Evolutionary conservation across 2,797 vertebrate genomes (phyloP).

Genomic region (Cyclopterus lumpus): DNA sequence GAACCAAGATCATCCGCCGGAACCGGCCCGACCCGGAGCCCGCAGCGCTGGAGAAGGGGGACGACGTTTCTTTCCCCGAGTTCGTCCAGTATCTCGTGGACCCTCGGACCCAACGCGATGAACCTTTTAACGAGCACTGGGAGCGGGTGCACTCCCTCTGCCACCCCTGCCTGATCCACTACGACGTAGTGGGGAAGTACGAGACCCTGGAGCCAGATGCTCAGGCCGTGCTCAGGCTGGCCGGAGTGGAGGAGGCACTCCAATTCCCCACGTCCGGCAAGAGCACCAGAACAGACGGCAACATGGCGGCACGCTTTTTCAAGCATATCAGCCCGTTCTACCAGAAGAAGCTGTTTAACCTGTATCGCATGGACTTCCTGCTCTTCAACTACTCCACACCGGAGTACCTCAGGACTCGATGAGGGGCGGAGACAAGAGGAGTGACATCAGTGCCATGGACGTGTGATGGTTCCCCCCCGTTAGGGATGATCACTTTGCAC

Average conservation of each 20-base stretch:
- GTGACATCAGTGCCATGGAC: neutral
- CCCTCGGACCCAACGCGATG: slow-evolving; percentile 89
- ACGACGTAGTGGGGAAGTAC: slow-evolving; percentile 94
- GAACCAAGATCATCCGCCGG: slow-evolving; percentile 91
- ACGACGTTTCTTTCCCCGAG: slow-evolving; percentile 91
- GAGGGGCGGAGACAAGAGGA: slow-evolving; percentile 44
- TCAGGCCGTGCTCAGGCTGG: slow-evolving; percentile 87
- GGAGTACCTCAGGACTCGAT: slow-evolving; percentile 87
- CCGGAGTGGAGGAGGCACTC: slow-evolving; percentile 80
- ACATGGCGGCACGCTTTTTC: slow-evolving; percentile 90
- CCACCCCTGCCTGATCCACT: slow-evolving; percentile 95
- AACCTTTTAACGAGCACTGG: slow-evolving; percentile 97
- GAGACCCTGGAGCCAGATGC: slow-evolving; percentile 93
- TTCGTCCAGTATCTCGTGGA: slow-evolving; percentile 95
- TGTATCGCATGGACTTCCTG: slow-evolving; percentile 96
- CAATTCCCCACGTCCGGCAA: slow-evolving; percentile 88
- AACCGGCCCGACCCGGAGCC: slow-evolving; percentile 85
- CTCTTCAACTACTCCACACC: slow-evolving; percentile 97
- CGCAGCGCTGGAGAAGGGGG: slow-evolving; percentile 85
- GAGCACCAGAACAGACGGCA: slow-evolving; percentile 84
- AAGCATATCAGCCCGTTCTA: slow-evolving; percentile 92
- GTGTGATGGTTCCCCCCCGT: neutral
- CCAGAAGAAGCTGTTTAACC: slow-evolving; percentile 93
- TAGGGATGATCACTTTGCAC: slow-evolving; percentile 43
- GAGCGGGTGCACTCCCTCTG: slow-evolving; percentile 94